Conservation (phyloP, 1,140 invertebrate genomes). For the Sitobion miscanthi region DNA sequence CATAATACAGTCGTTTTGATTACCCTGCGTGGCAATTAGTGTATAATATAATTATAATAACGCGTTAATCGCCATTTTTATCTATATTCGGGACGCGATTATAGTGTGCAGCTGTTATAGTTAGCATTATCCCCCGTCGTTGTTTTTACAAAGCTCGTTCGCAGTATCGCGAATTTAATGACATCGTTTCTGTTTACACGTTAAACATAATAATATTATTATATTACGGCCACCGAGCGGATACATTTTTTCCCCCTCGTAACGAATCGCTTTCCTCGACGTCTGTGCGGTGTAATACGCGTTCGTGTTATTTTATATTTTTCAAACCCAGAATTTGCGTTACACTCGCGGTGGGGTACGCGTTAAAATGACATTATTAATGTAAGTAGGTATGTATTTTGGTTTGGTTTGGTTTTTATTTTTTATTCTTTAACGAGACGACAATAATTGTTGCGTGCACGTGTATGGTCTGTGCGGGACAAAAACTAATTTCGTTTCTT, state of each 20-base stretch:
- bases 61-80: slow-evolving; percentile 1
- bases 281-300: no score
- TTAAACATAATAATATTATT: not conserved
- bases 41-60: slow-evolving; percentile 11
- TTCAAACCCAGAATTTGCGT: not conserved
- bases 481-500: slow-evolving; percentile 16
- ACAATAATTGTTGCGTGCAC: not conserved
- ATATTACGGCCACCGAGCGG: not conserved
- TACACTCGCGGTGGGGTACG: not conserved
- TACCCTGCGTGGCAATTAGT: not conserved
- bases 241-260: not conserved
- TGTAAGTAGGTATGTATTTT: not conserved
- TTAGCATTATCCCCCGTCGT: not conserved
- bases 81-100: not conserved
- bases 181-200: slow-evolving; percentile 2
- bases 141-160: not conserved
- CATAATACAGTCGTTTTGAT: slow-evolving; percentile 8
- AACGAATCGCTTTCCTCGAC: not conserved
- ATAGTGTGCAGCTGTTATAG: not conserved
- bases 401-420: not conserved
- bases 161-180: not conserved
- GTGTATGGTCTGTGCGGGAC: not conserved
- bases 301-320: not conserved
- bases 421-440: not conserved
- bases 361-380: not conserved